Evolutionary conservation across 2,888 invertebrate genomes (phyloP).

Genomic region (Crioceris asparagi): DNA sequence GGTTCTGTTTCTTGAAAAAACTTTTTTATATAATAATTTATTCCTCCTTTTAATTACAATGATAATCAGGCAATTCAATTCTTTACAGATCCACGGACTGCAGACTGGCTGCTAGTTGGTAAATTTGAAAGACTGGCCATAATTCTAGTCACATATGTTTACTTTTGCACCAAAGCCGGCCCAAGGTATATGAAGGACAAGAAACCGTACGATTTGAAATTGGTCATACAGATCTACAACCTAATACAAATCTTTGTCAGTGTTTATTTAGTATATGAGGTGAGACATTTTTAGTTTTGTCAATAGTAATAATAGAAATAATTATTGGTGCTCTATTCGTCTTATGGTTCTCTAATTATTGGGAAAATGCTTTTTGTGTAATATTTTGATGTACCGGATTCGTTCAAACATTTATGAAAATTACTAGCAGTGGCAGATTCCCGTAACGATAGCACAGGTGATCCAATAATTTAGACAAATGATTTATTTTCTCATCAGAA

Average conservation of each 20-base stretch:
- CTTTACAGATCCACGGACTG: slow-evolving; percentile 48
- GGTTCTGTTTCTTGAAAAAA: background rate
- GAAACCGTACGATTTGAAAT: slow-evolving; percentile 49
- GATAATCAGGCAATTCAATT: background rate
- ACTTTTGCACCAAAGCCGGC: slow-evolving; percentile 48
- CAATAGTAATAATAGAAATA: too few relatives aligned
- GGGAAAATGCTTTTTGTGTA: too few relatives aligned
- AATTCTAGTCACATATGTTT: slow-evolving; percentile 44
- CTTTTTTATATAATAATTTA: background rate
- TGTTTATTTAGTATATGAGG: slow-evolving; percentile 25
- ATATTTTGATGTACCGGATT: too few relatives aligned
- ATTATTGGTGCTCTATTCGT: too few relatives aligned
- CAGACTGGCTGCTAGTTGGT: slow-evolving; percentile 42
- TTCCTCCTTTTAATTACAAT: background rate
- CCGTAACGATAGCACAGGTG: too few relatives aligned
- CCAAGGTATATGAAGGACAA: slow-evolving; percentile 55
- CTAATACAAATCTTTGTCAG: slow-evolving; percentile 46
- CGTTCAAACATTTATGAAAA: too few relatives aligned
- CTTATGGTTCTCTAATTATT: too few relatives aligned
- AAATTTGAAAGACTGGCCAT: slow-evolving; percentile 38
- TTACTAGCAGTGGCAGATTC: too few relatives aligned
- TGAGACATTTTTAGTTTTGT: too few relatives aligned
- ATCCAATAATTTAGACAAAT: too few relatives aligned
- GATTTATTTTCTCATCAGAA: too few relatives aligned
- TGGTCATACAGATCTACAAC: slow-evolving; percentile 49